Conservation (phyloP, 1,140 invertebrate genomes). For the Diuraphis noxia region DNA sequence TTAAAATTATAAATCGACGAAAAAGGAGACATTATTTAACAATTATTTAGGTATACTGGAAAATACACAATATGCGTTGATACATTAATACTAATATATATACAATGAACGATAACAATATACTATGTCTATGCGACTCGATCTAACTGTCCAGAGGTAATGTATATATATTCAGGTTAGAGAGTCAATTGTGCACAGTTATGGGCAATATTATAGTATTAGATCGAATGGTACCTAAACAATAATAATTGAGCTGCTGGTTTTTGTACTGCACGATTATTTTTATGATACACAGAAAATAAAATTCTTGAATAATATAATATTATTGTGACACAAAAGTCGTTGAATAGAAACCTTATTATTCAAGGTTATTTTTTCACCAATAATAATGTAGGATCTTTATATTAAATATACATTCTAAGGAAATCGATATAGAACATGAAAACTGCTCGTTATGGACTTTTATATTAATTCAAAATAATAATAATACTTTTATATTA, state of each 20-base stretch:
- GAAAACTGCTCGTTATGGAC: neutral
- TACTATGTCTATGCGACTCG: neutral
- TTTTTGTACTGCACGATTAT: neutral
- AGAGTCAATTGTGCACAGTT: neutral
- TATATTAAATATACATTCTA: neutral
- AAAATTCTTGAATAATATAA: no score
- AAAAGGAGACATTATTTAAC: neutral
- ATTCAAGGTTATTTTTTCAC: no score
- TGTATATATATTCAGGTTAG: neutral
- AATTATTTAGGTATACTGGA: no score
- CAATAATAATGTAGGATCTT: no score
- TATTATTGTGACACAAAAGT: no score
- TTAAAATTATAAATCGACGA: neutral
- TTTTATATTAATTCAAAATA: no score
- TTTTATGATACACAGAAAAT: no score
- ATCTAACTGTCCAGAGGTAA: constrained; percentile 27
- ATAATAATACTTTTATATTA: no score
- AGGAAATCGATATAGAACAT: neutral
- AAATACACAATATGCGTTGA: neutral
- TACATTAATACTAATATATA: neutral
- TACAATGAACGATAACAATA: neutral
- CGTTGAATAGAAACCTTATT: no score
- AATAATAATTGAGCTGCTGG: neutral
- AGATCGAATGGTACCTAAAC: neutral
- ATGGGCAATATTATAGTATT: neutral